Conservation (phyloP, 2,113 vertebrate genomes). For the Spilogale gracilis region DNA sequence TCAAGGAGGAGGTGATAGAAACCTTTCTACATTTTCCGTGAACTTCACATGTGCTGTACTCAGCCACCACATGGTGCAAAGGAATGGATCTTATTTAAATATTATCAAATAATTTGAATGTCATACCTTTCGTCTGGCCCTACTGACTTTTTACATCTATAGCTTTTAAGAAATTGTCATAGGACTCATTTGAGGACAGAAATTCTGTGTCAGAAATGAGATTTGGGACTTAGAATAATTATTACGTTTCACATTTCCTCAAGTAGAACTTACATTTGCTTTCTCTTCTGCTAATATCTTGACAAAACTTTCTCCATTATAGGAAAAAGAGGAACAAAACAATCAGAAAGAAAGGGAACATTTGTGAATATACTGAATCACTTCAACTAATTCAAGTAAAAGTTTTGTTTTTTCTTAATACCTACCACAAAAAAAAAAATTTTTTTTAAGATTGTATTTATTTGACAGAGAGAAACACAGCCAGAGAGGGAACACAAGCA, state of each 20-base stretch:
- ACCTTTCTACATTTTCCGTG: constrained; percentile 53
- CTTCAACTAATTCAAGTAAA: neutral
- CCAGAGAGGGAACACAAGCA: too few relatives aligned
- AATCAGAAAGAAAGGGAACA: neutral
- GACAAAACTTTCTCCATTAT: neutral
- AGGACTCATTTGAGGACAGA: neutral
- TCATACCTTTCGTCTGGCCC: neutral
- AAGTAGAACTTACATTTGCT: neutral
- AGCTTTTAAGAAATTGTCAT: constrained; percentile 4
- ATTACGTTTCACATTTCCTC: neutral
- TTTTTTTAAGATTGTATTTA: neutral
- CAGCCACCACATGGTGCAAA: neutral
- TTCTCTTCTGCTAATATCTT: constrained; percentile 2
- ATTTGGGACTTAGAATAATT: neutral
- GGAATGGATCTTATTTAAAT: neutral
- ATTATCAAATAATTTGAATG: neutral
- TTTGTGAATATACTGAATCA: neutral
- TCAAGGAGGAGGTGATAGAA: constrained; percentile 55
- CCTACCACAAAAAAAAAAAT: neutral
- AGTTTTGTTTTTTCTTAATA: neutral
- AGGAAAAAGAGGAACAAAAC: neutral
- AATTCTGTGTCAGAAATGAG: constrained; percentile 6
- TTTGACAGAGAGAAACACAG: too few relatives aligned
- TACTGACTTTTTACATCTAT: neutral
- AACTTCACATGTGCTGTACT: neutral